Percentiles rank a stretch among this genome's conserved stretches.
Conservation (phyloP, 2,888 invertebrate species). For the Dicyrtomina minuta region DNA sequence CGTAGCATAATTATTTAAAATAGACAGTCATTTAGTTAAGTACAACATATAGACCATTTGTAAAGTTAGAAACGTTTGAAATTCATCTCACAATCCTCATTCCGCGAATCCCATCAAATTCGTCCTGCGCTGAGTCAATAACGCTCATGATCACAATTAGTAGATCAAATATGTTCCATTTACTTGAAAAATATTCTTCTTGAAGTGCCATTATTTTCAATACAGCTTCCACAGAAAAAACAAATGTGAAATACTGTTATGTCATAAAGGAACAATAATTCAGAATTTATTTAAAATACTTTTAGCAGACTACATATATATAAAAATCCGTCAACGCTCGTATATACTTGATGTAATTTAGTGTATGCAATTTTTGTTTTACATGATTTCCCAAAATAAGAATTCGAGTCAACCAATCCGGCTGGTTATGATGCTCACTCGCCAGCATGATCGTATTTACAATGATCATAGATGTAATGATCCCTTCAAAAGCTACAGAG, state of each 20-base stretch:
- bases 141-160: constrained; percentile 91
- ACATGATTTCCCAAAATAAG: constrained; percentile 60
- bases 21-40: no score
- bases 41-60: no score
- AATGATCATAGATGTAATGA: constrained; percentile 90
- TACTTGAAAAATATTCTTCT: constrained; percentile 88
- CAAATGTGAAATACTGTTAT: constrained; percentile 75
- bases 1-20: no score
- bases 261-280: no score
- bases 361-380: constrained; percentile 63
- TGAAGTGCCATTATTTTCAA: constrained; percentile 90
- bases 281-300: no score
- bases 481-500: constrained; percentile 92
- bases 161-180: constrained; percentile 95
- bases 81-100: constrained; percentile 73
- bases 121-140: constrained; percentile 84
- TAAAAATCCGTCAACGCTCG: no score
- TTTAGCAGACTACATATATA: no score
- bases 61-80: no score
- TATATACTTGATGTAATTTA: no score
- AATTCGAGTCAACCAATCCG: no score
- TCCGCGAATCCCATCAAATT: constrained; percentile 81
- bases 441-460: constrained; percentile 91
- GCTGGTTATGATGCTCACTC: constrained; percentile 92
- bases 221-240: constrained; percentile 92